These are phyloP conservation scores for Tiliacea citrago DNA, from an alignment of 2,888 invertebrate species.

Conservation along the genomic window DNA sequence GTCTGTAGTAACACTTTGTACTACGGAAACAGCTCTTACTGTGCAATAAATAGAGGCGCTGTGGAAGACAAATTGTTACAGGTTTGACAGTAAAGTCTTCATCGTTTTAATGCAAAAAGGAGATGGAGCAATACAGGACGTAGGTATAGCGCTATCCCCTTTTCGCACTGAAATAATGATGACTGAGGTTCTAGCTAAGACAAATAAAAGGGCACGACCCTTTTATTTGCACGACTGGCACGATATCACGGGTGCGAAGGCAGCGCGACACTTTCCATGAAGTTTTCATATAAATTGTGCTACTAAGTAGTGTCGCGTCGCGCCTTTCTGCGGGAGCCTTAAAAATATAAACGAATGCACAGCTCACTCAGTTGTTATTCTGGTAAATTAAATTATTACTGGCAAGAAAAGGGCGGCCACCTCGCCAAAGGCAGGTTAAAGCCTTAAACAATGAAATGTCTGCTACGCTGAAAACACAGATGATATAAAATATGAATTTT, in stretches of 20 bases:
- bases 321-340: too few species aligned
- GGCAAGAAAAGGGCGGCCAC: background rate
- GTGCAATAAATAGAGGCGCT: too few species aligned
- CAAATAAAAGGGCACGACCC: background rate
- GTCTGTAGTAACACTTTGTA: background rate
- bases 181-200: background rate
- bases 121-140: background rate
- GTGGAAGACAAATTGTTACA: background rate
- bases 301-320: too few species aligned
- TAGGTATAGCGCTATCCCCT: background rate
- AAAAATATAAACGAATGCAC: background rate
- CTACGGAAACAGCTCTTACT: too few species aligned
- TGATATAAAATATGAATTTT: background rate
- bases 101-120: background rate
- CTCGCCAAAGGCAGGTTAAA: constrained; percentile 1
- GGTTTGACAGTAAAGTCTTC: background rate
- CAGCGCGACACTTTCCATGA: too few species aligned
- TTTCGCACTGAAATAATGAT: background rate
- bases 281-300: too few species aligned
- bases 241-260: too few species aligned
- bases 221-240: too few species aligned
- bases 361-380: constrained; percentile 4
- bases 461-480: background rate
- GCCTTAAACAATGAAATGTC: constrained; percentile 14
- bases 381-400: constrained; percentile 15